phyloP scores from a whole-genome alignment of 92 coral and sea anemone genomes.

The Paragorgia papillata region DNA sequence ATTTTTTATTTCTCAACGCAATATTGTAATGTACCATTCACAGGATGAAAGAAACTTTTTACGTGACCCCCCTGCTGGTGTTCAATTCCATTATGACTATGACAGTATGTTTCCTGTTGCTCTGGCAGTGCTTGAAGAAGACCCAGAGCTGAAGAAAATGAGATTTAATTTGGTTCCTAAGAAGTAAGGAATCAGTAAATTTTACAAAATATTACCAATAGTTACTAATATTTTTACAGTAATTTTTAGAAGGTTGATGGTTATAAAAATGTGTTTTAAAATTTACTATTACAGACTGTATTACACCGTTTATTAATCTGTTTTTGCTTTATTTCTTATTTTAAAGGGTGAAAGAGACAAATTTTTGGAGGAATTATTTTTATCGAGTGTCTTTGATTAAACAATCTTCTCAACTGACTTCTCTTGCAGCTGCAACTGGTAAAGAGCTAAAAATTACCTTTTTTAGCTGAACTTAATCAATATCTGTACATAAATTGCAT shows the following conservation, averaged over 20 bases:
- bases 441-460: too few relatives aligned
- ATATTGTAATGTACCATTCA: background rate
- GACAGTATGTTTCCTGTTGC: conserved; percentile 97
- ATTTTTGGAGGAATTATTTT: conserved; percentile 97
- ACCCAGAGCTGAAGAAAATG: conserved; percentile 81
- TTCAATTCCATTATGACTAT: conserved; percentile 85
- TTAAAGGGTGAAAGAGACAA: conserved; percentile 79
- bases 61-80: conserved; percentile 98
- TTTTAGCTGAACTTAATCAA: too few relatives aligned
- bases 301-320: too few relatives aligned
- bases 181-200: conserved; percentile 62
- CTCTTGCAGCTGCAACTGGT: conserved; percentile 68
- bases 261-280: too few relatives aligned
- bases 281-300: too few relatives aligned
- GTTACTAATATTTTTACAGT: too few relatives aligned
- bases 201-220: background rate
- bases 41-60: conserved; percentile 96
- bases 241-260: too few relatives aligned
- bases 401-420: conserved; percentile 94
- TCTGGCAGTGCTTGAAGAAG: conserved; percentile 87
- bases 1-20: too few relatives aligned
- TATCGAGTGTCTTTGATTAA: conserved; percentile 94
- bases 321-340: background rate
- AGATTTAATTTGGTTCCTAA: conserved; percentile 93
- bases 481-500: too few relatives aligned